Percentiles rank a stretch among this genome's conserved stretches.
Conservation (phyloP, 2,888 invertebrate species). For the Athrips mouffetella region DNA sequence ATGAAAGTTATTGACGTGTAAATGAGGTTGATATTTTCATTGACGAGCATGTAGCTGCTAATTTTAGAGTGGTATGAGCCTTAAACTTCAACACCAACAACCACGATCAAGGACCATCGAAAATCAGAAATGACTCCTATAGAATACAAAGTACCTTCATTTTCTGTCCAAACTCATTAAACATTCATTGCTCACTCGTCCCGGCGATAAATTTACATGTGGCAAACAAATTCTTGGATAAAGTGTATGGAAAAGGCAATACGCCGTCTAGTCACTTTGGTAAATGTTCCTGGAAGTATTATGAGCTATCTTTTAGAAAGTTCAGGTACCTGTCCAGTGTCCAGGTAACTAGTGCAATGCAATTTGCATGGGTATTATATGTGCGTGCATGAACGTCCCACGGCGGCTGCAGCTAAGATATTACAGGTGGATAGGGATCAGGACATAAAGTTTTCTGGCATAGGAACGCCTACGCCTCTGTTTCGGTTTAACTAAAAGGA, state of each 20-base stretch:
- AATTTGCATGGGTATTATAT: not conserved
- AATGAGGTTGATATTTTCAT: too few relatives aligned
- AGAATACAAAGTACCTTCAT: conserved; percentile 5
- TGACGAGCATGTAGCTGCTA: too few relatives aligned
- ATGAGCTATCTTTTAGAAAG: conserved; percentile 3
- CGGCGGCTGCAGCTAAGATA: too few relatives aligned
- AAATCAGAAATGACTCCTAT: conserved; percentile 1
- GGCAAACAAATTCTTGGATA: conserved; percentile 28
- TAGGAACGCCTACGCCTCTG: too few relatives aligned
- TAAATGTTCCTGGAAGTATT: conserved; percentile 8
- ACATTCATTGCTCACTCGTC: conserved; percentile 10
- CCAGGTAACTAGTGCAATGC: not conserved
- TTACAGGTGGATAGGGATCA: too few relatives aligned
- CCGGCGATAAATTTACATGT: conserved; percentile 39
- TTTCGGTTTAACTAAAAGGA: too few relatives aligned
- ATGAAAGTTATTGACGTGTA: too few relatives aligned
- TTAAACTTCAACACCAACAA: too few relatives aligned
- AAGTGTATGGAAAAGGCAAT: not conserved
- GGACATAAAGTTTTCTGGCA: too few relatives aligned
- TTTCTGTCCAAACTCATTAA: conserved; percentile 3
- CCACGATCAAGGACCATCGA: conserved; percentile 1
- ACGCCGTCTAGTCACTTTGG: conserved; percentile 1
- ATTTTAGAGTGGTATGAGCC: too few relatives aligned
- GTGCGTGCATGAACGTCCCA: not conserved
- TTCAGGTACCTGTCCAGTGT: not conserved